phyloP scores from a whole-genome alignment of 2,113 vertebrate genomes.

The Mungos mungo region DNA sequence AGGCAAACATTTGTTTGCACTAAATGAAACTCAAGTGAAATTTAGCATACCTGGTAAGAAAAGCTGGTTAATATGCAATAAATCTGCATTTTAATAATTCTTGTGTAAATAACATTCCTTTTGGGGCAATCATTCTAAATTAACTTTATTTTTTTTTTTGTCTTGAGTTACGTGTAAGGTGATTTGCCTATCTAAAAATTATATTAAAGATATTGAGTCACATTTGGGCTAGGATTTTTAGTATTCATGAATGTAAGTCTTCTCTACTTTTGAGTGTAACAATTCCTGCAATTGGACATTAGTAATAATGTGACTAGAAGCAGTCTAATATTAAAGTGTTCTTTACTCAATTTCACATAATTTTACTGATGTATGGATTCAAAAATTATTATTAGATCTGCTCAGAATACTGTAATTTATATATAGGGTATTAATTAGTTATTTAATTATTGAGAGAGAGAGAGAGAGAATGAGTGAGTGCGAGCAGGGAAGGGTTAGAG shows the following conservation, averaged over 20 bases:
- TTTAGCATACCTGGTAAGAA: background rate
- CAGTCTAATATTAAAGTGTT: background rate
- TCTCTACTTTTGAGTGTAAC: background rate
- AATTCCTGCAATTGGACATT: background rate
- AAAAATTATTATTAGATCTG: background rate
- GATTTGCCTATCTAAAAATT: background rate
- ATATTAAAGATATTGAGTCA: background rate
- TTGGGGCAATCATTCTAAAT: background rate
- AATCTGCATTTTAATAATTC: conserved; percentile 33
- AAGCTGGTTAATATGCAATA: conserved; percentile 6
- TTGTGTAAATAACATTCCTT: background rate
- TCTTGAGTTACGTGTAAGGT: background rate
- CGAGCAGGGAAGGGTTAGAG: too few species aligned
- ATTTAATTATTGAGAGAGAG: too few species aligned
- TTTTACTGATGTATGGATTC: background rate
- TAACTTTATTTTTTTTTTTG: background rate
- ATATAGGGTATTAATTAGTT: too few species aligned
- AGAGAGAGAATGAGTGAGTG: too few species aligned
- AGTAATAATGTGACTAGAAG: background rate
- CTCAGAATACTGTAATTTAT: background rate
- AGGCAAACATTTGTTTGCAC: conserved; percentile 27
- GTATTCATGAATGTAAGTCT: background rate
- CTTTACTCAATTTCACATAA: background rate
- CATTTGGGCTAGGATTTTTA: background rate
- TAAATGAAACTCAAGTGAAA: conserved; percentile 46